Evolutionary conservation across 2,888 invertebrate genomes (phyloP).

Genomic region (Pyrrhosoma nymphula): DNA sequence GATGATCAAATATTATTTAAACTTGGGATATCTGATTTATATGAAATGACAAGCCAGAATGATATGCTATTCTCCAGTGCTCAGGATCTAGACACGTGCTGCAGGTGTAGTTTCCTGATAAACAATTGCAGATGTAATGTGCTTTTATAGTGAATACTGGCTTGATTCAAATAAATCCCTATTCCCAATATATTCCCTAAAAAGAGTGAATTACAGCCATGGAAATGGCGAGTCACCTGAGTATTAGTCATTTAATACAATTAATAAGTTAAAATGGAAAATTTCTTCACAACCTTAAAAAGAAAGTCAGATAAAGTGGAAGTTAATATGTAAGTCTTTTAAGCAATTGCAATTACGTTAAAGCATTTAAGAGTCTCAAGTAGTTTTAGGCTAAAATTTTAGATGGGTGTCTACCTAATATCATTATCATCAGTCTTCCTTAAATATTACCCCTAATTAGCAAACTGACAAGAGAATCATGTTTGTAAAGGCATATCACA

Average conservation of each 20-base stretch:
- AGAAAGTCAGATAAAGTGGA: background rate
- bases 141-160: too few species aligned
- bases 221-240: background rate
- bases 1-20: too few species aligned
- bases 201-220: background rate
- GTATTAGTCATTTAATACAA: background rate
- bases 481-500: conserved; percentile 32
- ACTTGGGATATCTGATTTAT: too few species aligned
- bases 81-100: too few species aligned
- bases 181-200: too few species aligned
- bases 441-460: background rate
- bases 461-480: background rate
- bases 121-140: too few species aligned
- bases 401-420: background rate
- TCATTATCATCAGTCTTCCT: conserved; percentile 27
- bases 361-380: background rate
- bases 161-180: too few species aligned
- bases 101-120: too few species aligned
- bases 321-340: background rate
- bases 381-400: background rate
- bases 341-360: background rate
- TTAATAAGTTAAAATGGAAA: background rate
- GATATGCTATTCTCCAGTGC: too few species aligned
- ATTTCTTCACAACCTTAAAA: background rate
- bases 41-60: too few species aligned